Conservation (phyloP, 1,140 invertebrate species). For the Agrilus planipennis region DNA sequence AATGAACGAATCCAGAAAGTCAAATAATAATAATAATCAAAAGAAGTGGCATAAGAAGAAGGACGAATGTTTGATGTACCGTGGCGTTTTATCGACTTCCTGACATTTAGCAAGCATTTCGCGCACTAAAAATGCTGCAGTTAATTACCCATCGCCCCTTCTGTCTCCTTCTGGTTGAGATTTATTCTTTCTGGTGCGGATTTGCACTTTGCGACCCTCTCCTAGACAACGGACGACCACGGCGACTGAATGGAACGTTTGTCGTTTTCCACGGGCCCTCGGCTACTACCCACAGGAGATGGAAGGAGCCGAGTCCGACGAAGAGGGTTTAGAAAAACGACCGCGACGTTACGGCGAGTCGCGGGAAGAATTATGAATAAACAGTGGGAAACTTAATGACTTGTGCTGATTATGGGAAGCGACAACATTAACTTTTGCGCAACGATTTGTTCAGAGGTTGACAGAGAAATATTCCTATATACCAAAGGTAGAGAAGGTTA, state of each 20-base stretch:
- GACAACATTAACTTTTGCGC: conserved; percentile 30
- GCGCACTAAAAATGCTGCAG: conserved; percentile 29
- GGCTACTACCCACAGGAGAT: too few relatives aligned
- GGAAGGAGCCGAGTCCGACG: too few relatives aligned
- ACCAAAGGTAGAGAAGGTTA: too few relatives aligned
- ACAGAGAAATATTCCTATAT: too few relatives aligned
- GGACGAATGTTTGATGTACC: conserved; percentile 35
- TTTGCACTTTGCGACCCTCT: conserved; percentile 12
- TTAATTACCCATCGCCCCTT: conserved; percentile 34
- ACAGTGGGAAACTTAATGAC: conserved; percentile 33
- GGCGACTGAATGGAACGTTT: too few relatives aligned
- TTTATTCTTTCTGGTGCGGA: too few relatives aligned
- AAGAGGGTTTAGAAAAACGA: conserved; percentile 1
- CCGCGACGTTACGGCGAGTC: conserved; percentile 20
- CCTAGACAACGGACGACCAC: too few relatives aligned
- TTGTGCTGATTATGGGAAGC: conserved; percentile 33
- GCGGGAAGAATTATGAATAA: conserved; percentile 29
- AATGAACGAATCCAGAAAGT: too few relatives aligned
- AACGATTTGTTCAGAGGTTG: conserved; percentile 30
- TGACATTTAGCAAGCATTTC: conserved; percentile 39
- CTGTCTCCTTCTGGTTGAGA: too few relatives aligned
- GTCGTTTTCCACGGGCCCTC: too few relatives aligned
- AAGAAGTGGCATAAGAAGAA: too few relatives aligned
- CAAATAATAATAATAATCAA: too few relatives aligned
- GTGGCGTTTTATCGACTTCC: conserved; percentile 40